Evolutionary conservation across 2,888 invertebrate genomes (phyloP), one percentile per base, ranked within the genome.

Genomic region (Aelia acuminata): DNA sequence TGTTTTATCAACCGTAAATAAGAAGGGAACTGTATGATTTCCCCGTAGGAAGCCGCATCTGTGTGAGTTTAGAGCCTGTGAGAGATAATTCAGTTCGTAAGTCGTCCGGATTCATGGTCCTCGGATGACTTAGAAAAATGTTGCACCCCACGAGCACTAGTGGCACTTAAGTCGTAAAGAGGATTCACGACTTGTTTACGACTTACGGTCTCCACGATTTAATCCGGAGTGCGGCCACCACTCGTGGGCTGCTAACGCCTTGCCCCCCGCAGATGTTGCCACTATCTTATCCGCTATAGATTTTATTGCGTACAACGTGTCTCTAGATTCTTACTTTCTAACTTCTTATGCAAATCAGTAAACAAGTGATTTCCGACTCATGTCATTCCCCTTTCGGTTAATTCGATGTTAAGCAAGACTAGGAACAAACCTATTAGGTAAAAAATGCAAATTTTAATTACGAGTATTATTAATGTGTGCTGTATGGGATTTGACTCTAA

Each of bases 151-250:
- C 80, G 39, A 39, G 80, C 80, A 43, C 43, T 80, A 43, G 80
- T 39, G 80, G 43, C 80, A 39, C 80, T 43, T 80, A 80, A 80
- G 43, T 47, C 39, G 80, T 80, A 80, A 80, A 80, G 20, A 47
- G 39, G 80, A 80, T 80, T 80, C 80, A 80, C 43, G 80, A 47
- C 80, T 80, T 80, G 80, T 80, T 80, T 80, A 80, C 80, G 80
- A 47, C 80, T 43, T 43, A 22, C 22, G 39, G n/a, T 43, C 80
- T 80, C 80, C 43, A 80, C 80, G 80, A 80, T 80, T 47, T 80
- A 80, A 80, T 70, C 63, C 63, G 35, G 31, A 5, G 43, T 13
- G 80, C 43, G 43, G 80, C 80, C 80, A 80, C 22, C 43, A 47
- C 1, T 39, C 80, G 43, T 39, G n/a, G 43, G 22, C 7, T 80